Base-by-base conservation (phyloP, 2,113 vertebrate species). In the Ochotona princeps region DNA sequence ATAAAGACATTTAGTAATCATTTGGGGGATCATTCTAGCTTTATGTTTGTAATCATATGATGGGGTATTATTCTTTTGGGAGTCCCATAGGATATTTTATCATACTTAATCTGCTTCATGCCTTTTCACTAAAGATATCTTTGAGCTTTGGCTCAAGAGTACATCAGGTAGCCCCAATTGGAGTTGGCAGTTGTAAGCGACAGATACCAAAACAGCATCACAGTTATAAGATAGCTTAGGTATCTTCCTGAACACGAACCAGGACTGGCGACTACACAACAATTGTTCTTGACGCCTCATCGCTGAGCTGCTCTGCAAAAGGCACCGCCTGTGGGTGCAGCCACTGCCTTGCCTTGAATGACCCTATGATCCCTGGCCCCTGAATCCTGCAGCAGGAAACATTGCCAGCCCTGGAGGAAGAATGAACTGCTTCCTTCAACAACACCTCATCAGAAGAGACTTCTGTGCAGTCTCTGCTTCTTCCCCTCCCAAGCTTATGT, bases 311-410 rank as follows among this genome's bases (percentile, higher is more conserved):
- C 54, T 81, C 28, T 11, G 30, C 25, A 66, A 49, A 79, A 20
- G 15, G 3, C 1, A 26, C 3, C 35, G 10, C 26, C 5, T 9
- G 35, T 70, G 32, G 17, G 25, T 14, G 21, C 0, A 17, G 23
- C 61, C 67, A 44, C 20, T 35, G 14, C 3, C 3, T 5, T 25
- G 54, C 35, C 49, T 88, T n/a, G 8, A 1, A 20, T 61, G 9
- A 25, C 28, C 1, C n/a, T 20, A 12, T 7, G 18, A 54, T 5
- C 2, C 0, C 60, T n/a, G 38, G n/a, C n/a, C 25, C 0, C 63
- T 35, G 12, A 30, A 10, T 57, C 60, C 7, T 3, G 25, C 38
- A n/a, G 10, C 76, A 57, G 23, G 63, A 65, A 91, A 75, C 47
- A 21, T 4, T 47, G 18, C 11, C 44, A 11, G 6, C 32, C 12